Conservation (phyloP, 2,888 invertebrate genomes). For the Cosmia pyralina region DNA sequence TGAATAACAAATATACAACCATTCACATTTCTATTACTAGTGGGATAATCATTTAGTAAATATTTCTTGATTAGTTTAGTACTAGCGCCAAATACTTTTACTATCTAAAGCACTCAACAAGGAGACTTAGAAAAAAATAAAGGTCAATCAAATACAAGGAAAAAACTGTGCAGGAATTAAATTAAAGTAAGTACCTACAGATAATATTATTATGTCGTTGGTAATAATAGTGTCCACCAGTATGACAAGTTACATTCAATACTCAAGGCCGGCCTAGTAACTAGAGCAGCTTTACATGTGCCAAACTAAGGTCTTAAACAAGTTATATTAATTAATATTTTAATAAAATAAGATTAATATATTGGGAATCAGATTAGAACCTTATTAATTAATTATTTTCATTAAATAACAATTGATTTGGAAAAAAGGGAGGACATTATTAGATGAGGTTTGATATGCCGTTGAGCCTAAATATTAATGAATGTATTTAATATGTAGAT, state of each 20-base stretch:
- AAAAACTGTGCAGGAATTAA: constrained; percentile 16
- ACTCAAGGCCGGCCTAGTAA: constrained; percentile 80
- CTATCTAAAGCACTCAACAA: neutral
- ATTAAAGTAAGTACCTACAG: neutral
- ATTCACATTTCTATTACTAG: too few relatives aligned
- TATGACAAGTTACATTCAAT: constrained; percentile 77
- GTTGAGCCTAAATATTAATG: too few relatives aligned
- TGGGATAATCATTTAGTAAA: too few relatives aligned
- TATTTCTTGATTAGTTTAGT: neutral
- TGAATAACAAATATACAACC: too few relatives aligned
- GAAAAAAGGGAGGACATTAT: too few relatives aligned
- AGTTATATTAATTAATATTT: neutral
- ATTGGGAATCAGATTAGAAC: neutral
- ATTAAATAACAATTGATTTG: neutral
- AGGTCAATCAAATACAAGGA: neutral
- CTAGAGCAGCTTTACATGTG: constrained; percentile 70
- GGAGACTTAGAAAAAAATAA: neutral
- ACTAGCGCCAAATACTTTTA: neutral
- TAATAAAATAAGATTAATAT: neutral
- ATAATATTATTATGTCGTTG: constrained; percentile 14
- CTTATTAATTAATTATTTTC: neutral
- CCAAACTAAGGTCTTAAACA: constrained; percentile 47
- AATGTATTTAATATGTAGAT: too few relatives aligned
- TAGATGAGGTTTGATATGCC: too few relatives aligned
- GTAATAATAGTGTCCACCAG: constrained; percentile 58